Percentiles rank a stretch among this genome's conserved stretches.
These are phyloP conservation scores for Sakesphorus luctuosus DNA, from an alignment of 2,113 vertebrate species.

Conservation along the genomic window DNA sequence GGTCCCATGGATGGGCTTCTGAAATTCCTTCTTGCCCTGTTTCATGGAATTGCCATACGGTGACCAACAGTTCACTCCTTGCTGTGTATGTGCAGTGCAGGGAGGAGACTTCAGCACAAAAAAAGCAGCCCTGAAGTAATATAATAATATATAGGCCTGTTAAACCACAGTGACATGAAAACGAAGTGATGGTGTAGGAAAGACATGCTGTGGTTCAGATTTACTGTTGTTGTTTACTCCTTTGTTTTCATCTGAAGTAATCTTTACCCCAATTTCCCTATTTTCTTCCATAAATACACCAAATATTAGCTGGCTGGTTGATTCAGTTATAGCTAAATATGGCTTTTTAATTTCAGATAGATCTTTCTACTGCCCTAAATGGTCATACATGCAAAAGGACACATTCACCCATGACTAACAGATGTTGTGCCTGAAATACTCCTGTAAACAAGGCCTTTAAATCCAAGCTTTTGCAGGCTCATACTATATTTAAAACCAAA, in stretches of 20 bases:
- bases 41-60: no score
- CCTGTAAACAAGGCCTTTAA: slow-evolving; percentile 43
- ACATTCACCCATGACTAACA: neutral
- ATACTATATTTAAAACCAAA: neutral
- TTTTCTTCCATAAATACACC: slow-evolving; percentile 26
- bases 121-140: neutral
- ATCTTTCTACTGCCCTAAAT: slow-evolving; percentile 42
- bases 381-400: slow-evolving; percentile 26
- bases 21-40: neutral
- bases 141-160: neutral
- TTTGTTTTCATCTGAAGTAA: slow-evolving; percentile 2
- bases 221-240: neutral
- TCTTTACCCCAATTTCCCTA: neutral
- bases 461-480: neutral
- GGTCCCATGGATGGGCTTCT: neutral
- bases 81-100: neutral
- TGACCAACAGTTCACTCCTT: rapidly evolving
- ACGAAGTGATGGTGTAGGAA: neutral
- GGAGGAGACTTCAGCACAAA: neutral
- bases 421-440: slow-evolving; percentile 64
- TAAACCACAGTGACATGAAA: neutral
- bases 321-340: slow-evolving; percentile 15
- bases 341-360: slow-evolving; percentile 26
- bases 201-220: neutral
- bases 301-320: neutral